These are phyloP conservation scores for Ciconia boyciana DNA, from an alignment of 2,113 vertebrate species.

Conservation along the genomic window DNA sequence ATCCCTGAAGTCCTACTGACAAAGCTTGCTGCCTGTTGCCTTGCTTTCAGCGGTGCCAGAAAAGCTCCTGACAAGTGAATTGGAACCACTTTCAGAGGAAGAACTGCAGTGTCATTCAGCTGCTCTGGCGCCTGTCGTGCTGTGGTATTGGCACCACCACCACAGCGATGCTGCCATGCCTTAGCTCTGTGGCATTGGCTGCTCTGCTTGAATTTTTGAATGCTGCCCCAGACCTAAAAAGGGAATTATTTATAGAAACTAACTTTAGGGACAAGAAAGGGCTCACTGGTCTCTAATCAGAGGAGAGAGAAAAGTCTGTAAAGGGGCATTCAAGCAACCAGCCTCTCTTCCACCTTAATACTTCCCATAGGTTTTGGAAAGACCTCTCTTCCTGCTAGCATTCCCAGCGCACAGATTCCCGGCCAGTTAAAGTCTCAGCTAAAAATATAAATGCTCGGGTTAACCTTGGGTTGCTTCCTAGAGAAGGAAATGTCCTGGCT, in stretches of 20 bases:
- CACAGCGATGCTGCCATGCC: accelerated
- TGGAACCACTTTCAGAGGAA: neutral
- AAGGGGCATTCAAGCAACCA: neutral
- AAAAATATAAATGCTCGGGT: neutral
- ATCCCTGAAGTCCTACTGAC: neutral
- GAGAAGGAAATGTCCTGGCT: neutral
- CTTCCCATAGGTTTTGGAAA: neutral
- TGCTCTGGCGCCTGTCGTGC: accelerated
- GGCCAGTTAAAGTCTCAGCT: neutral
- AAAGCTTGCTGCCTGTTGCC: neutral
- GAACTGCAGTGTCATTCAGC: accelerated
- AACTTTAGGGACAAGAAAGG: neutral
- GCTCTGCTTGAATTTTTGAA: neutral
- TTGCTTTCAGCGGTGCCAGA: neutral
- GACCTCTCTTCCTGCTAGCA: neutral
- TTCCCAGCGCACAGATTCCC: neutral
- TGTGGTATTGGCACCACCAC: accelerated
- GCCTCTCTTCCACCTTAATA: neutral
- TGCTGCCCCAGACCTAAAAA: neutral
- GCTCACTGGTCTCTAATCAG: neutral
- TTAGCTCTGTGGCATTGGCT: neutral
- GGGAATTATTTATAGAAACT: neutral
- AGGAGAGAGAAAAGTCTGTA: neutral
- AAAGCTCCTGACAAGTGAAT: neutral
- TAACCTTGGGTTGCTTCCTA: neutral